These are phyloP conservation scores for Altica lythri DNA, from an alignment of 2,888 invertebrate genomes.

Conservation along the genomic window DNA sequence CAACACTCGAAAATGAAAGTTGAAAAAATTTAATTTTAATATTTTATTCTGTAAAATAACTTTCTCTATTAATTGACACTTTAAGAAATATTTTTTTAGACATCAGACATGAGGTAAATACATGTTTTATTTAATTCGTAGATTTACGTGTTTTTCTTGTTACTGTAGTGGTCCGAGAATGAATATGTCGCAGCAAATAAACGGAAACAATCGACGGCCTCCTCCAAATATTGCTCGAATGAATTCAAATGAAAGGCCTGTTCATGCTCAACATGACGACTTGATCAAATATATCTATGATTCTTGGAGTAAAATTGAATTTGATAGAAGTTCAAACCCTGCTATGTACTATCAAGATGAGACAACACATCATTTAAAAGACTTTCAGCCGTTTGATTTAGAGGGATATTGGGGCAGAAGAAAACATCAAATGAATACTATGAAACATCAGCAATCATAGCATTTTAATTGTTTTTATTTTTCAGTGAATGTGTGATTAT, in stretches of 20 bases:
- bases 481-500: slow-evolving; percentile 25
- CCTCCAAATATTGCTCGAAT: slow-evolving; percentile 48
- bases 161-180: slow-evolving; percentile 53
- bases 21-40: slow-evolving; percentile 6
- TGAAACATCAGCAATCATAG: slow-evolving; percentile 60
- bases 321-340: slow-evolving; percentile 49
- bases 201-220: slow-evolving; percentile 45
- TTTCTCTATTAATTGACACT: not conserved
- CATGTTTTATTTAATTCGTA: not conserved
- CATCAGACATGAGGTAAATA: slow-evolving; percentile 17
- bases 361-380: slow-evolving; percentile 62
- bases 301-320: slow-evolving; percentile 66
- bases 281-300: slow-evolving; percentile 80
- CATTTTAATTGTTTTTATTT: slow-evolving; percentile 36
- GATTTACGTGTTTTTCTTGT: not conserved
- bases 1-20: slow-evolving; percentile 19
- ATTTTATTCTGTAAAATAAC: not conserved
- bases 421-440: slow-evolving; percentile 67
- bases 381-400: slow-evolving; percentile 79
- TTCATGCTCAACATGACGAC: slow-evolving; percentile 70
- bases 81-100: not conserved
- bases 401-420: slow-evolving; percentile 78
- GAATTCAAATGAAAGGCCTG: slow-evolving; percentile 38
- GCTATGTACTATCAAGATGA: slow-evolving; percentile 70
- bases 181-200: slow-evolving; percentile 53